Evolutionary conservation across 2,797 vertebrate species (phyloP).

Genomic region (Molossus alvarezi): DNA sequence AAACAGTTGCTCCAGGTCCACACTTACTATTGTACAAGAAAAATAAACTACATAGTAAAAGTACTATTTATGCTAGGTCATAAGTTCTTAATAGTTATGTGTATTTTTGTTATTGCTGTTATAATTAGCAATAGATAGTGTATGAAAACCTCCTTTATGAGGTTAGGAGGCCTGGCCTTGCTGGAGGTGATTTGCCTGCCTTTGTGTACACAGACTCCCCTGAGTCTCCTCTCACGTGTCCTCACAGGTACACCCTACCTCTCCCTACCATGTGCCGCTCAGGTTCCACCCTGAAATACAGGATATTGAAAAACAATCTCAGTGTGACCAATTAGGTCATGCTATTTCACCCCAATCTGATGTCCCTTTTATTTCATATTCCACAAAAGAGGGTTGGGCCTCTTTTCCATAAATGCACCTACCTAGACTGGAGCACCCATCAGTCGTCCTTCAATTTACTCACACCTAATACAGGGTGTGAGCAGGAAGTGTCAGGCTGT

Average conservation of each 20-base stretch:
- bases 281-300: background rate
- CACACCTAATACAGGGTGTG: background rate
- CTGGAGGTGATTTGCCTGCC: background rate
- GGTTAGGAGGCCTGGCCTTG: background rate
- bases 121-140: background rate
- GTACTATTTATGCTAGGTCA: background rate
- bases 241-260: background rate
- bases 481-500: background rate
- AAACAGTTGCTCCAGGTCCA: background rate
- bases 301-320: background rate
- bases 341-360: background rate
- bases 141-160: background rate
- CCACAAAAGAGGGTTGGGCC: background rate
- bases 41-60: background rate
- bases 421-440: background rate
- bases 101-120: background rate
- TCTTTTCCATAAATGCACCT: background rate
- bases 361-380: background rate
- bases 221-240: background rate
- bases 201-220: background rate
- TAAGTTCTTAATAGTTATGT: background rate
- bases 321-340: background rate
- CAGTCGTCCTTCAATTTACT: background rate
- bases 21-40: background rate
- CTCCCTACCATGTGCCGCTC: background rate